Evolutionary conservation across 2,113 vertebrate genomes (phyloP).

Genomic region (Camelus dromedarius): DNA sequence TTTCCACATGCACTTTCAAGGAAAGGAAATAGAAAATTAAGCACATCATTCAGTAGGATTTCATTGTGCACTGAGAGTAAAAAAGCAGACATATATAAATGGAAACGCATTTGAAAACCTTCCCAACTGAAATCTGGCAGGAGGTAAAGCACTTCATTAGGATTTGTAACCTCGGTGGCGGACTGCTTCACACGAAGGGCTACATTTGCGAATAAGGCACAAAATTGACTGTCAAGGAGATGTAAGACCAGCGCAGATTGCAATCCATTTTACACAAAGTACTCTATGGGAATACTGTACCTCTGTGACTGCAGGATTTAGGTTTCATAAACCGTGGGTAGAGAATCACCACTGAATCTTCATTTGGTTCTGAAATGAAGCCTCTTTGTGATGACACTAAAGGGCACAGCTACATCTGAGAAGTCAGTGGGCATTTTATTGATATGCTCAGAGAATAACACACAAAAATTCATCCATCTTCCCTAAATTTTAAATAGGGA

Average conservation of each 20-base stretch:
- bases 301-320: conserved; percentile 55
- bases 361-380: conserved; percentile 60
- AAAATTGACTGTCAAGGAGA: conserved; percentile 81
- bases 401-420: neutral
- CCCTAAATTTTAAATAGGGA: neutral
- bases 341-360: conserved; percentile 67
- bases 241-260: conserved; percentile 59
- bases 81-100: conserved; percentile 72
- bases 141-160: conserved; percentile 79
- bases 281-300: neutral
- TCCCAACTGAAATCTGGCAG: conserved; percentile 72
- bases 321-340: conserved; percentile 58
- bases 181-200: conserved; percentile 65
- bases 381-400: conserved; percentile 6
- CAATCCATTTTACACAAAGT: conserved; percentile 60
- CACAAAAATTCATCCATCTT: neutral
- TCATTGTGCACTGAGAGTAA: conserved; percentile 56
- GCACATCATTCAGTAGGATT: conserved; percentile 71
- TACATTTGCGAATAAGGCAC: conserved; percentile 73
- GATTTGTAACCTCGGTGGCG: conserved; percentile 58
- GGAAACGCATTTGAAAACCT: conserved; percentile 76
- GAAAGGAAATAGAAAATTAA: conserved; percentile 74
- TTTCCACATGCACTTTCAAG: conserved; percentile 63
- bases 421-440: neutral
- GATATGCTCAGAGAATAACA: neutral